phyloP scores from a whole-genome alignment of 2,797 vertebrate genomes.

The Pipistrellus kuhlii region DNA sequence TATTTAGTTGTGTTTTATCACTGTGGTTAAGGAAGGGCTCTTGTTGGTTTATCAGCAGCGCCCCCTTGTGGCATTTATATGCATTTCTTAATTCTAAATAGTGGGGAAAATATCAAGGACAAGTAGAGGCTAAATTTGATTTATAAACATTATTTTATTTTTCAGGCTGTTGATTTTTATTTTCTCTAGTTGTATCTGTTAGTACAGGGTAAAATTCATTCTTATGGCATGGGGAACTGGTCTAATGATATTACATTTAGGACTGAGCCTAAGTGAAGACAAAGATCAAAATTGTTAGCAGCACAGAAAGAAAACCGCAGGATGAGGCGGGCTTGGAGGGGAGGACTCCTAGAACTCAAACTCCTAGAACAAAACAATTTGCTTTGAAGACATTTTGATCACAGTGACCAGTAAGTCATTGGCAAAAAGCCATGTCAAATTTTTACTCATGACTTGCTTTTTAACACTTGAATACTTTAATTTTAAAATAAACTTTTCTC shows the following conservation, averaged over 20 bases:
- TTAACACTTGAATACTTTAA: conserved; percentile 11
- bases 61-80: conserved; percentile 81
- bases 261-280: not conserved
- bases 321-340: too few species aligned
- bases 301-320: too few species aligned
- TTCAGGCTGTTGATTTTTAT: not conserved
- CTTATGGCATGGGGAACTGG: not conserved
- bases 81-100: conserved; percentile 62
- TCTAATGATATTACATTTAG: not conserved
- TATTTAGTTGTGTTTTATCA: accelerated
- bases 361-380: too few species aligned
- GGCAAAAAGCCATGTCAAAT: not conserved
- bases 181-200: not conserved
- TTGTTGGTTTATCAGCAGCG: conserved; percentile 80
- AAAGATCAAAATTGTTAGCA: too few species aligned
- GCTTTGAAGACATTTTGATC: not conserved
- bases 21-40: not conserved
- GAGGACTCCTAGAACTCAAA: too few species aligned
- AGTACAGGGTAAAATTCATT: not conserved
- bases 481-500: not conserved
- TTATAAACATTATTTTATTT: not conserved
- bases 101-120: not conserved
- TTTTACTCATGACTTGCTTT: not conserved
- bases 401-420: not conserved
- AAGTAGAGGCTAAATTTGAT: not conserved